These are phyloP conservation scores for Oryzias dopingdopingensis DNA, from an alignment of 2,797 vertebrate genomes.

Conservation along the genomic window DNA sequence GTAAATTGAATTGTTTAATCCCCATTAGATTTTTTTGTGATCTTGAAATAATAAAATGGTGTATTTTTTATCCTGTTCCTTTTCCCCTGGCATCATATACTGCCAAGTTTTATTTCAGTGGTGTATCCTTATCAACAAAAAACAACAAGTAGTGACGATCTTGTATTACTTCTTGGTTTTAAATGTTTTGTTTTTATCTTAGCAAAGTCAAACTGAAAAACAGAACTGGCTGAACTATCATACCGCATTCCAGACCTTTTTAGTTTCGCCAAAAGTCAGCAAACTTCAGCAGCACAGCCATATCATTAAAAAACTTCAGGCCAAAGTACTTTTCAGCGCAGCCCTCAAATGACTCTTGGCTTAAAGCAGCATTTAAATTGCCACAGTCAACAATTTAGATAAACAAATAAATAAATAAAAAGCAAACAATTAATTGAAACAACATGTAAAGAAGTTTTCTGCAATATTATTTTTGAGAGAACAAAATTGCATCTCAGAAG, in stretches of 20 bases:
- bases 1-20: too few relatives aligned
- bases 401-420: conserved; percentile 15
- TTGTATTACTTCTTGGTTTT: too few relatives aligned
- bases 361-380: conserved; percentile 9
- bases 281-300: conserved; percentile 35
- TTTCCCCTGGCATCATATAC: not conserved
- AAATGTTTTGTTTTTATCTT: not conserved
- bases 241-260: conserved; percentile 40
- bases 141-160: too few relatives aligned
- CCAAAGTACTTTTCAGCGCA: not conserved
- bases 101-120: too few relatives aligned
- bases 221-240: conserved; percentile 40
- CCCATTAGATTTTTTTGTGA: too few relatives aligned
- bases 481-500: conserved; percentile 34
- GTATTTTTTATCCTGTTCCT: not conserved
- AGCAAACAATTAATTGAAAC: conserved; percentile 18
- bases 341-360: conserved; percentile 9
- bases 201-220: conserved; percentile 48
- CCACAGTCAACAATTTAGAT: conserved; percentile 17
- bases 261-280: conserved; percentile 46
- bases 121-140: not conserved
- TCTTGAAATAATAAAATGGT: too few relatives aligned
- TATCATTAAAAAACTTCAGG: conserved; percentile 7
- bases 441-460: conserved; percentile 16
- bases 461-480: conserved; percentile 29